Base-by-base conservation (phyloP, 92 coral and sea anemone species). In the Epizoanthus stellaris region DNA sequence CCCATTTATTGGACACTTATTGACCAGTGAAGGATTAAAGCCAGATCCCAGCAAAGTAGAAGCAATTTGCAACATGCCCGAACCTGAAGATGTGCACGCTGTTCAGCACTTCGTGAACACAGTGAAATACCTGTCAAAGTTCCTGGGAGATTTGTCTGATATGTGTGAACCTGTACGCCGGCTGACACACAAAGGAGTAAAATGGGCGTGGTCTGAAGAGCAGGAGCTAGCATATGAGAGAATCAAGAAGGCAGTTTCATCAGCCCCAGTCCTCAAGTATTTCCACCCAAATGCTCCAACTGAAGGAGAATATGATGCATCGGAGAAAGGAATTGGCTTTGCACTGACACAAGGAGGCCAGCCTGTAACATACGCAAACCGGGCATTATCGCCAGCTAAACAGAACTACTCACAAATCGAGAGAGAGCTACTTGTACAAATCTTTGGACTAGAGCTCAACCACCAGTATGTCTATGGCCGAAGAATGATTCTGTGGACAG, bases 101-200 rank as follows among this genome's bases (percentile, higher is more conserved):
- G 77, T 82, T 5, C 79, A 69, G 45, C n/a, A 80, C 19, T 43
- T 82, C 6, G 52, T 82, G 60, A 65, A 77, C 34, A 34, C 47
- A 30, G 80, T 82, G 38, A 82, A 82, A 63, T 81, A 81, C 58
- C 85, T 81, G 9, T 36, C 85, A 4, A 81, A 88, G 38, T 80
- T 86, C 71, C 82, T 80, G 13, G 34, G 25, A 47, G 80, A 81
- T 70, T 82, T 90, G 75, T 82, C 93, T 16, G 81, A 87, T 66
- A 82, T 82, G 88, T 82, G 88, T 63, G 88, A 90, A 69, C 91
- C 90, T 69, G 85, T n/a, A n/a, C n/a, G n/a, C n/a, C n/a, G n/a
- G n/a, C n/a, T n/a, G n/a, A n/a, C n/a, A n/a, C n/a, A n/a, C 30
- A 90, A 81, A 65, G 87, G 56, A 25, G 84, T 34, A 21, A 62